Evolutionary conservation across 92 coral and sea anemone species (phyloP).

Genomic region (Micromussa lordhowensis): DNA sequence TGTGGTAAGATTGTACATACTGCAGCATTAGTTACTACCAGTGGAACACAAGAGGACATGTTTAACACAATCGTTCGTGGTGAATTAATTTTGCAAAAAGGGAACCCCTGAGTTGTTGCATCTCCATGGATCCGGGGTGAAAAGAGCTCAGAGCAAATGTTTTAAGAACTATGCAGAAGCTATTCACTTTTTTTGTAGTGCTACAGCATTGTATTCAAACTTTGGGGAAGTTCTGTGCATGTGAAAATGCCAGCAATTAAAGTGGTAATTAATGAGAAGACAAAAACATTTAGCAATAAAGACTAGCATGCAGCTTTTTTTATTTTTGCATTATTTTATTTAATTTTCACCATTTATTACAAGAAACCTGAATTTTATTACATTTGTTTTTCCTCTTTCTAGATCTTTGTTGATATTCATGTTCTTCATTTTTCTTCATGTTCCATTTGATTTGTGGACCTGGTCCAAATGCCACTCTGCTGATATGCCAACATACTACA

Average conservation of each 20-base stretch:
- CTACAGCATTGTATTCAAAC: neutral
- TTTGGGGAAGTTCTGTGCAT: neutral
- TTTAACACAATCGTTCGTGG: neutral
- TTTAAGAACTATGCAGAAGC: neutral
- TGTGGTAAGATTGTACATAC: neutral
- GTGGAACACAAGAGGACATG: neutral
- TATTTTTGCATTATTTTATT: neutral
- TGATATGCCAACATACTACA: neutral
- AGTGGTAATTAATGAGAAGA: neutral
- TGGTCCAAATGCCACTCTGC: neutral
- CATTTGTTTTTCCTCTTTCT: too few species aligned
- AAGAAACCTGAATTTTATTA: too few species aligned
- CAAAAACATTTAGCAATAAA: neutral
- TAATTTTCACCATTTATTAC: too few species aligned
- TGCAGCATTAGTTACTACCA: neutral
- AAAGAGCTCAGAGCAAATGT: neutral
- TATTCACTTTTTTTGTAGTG: neutral
- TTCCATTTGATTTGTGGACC: neutral
- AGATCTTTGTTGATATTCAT: too few species aligned
- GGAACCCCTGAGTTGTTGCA: neutral
- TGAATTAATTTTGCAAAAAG: neutral
- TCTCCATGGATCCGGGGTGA: neutral
- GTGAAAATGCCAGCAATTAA: neutral
- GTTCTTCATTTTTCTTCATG: neutral
- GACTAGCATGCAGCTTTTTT: neutral